Percentiles rank a stretch among this genome's conserved stretches.
Conservation (phyloP, 2,113 vertebrate genomes). For the Lagopus leucura region DNA sequence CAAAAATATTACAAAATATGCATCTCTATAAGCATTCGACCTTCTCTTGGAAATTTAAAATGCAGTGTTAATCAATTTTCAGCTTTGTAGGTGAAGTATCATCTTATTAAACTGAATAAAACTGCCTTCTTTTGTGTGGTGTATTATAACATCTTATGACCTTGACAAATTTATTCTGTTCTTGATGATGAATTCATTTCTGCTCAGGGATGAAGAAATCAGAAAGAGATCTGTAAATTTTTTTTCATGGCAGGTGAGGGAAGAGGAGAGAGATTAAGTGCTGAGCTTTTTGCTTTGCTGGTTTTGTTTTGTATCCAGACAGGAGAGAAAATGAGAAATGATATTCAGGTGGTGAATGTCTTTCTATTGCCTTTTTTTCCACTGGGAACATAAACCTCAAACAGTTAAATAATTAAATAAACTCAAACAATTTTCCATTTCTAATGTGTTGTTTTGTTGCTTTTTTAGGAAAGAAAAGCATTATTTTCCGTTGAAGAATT, state of each 20-base stretch:
- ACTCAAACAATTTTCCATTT: background rate
- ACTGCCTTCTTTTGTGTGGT: background rate
- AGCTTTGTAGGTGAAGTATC: background rate
- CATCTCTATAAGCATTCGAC: background rate
- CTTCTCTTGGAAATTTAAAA: background rate
- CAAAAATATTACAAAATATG: background rate
- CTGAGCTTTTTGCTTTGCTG: background rate
- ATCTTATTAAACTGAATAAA: background rate
- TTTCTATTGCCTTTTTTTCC: background rate
- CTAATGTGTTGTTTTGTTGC: background rate
- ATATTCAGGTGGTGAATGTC: background rate
- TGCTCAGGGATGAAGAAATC: background rate
- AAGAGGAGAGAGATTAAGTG: background rate
- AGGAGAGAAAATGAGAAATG: background rate
- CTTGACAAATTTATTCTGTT: background rate
- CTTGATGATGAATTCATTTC: background rate
- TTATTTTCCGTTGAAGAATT: background rate
- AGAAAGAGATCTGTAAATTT: background rate
- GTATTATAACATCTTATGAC: background rate
- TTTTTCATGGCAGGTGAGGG: rapidly evolving
- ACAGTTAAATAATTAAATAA: no score
- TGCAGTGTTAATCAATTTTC: background rate
- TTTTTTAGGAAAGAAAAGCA: background rate
- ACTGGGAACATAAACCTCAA: background rate
- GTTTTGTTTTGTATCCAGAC: background rate